Conservation (phyloP, 1,140 invertebrate species). For the Maconellicoccus hirsutus region DNA sequence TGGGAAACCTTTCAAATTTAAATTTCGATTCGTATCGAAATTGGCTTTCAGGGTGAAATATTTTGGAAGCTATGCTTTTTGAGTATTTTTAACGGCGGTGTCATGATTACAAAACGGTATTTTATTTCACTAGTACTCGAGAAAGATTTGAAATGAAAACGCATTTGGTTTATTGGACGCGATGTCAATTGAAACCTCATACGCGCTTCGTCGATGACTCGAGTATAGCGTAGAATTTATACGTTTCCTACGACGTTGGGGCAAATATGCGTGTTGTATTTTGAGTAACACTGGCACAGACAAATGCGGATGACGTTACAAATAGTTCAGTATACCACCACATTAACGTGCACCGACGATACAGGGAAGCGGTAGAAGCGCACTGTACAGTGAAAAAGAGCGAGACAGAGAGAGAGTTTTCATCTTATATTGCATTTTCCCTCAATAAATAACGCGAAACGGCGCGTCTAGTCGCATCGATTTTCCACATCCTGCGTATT, state of each 20-base stretch:
- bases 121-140: too few species aligned
- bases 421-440: slow-evolving; percentile 21
- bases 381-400: not conserved
- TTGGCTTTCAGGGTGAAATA: too few species aligned
- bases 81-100: too few species aligned
- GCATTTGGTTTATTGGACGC: too few species aligned
- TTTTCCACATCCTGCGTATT: slow-evolving; percentile 21
- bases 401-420: not conserved
- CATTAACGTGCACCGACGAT: slow-evolving; percentile 14
- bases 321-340: slow-evolving; percentile 6
- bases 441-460: slow-evolving; percentile 28
- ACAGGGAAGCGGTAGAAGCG: not conserved
- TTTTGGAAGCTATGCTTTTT: too few species aligned
- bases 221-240: too few species aligned
- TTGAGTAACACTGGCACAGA: slow-evolving; percentile 7
- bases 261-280: not conserved
- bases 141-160: too few species aligned
- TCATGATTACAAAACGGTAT: too few species aligned
- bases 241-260: too few species aligned
- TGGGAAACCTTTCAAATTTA: not conserved
- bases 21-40: not conserved
- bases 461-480: slow-evolving; percentile 38
- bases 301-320: slow-evolving; percentile 18
- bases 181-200: too few species aligned
- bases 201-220: too few species aligned